These are phyloP conservation scores for Moxostoma hubbsi DNA, from an alignment of 2,797 vertebrate genomes.

Conservation along the genomic window DNA sequence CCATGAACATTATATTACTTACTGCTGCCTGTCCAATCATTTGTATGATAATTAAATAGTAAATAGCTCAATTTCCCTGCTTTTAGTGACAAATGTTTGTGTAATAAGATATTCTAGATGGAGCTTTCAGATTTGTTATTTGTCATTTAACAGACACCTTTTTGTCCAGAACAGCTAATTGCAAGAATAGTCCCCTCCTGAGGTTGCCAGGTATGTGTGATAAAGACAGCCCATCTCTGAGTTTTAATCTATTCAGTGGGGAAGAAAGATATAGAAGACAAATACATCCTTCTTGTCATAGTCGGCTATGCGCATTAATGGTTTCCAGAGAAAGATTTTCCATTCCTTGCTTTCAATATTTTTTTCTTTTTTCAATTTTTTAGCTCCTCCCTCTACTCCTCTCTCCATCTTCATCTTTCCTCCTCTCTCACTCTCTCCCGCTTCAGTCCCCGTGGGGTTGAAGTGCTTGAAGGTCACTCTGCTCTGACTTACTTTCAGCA, in stretches of 20 bases:
- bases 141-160: slow-evolving; percentile 68
- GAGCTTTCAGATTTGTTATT: slow-evolving; percentile 62
- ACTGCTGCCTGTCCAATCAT: slow-evolving; percentile 62
- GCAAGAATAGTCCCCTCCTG: background rate
- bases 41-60: slow-evolving; percentile 56
- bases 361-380: too few relatives aligned
- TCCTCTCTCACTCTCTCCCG: background rate
- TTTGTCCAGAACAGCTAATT: slow-evolving; percentile 35
- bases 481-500: slow-evolving; percentile 68
- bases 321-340: too few relatives aligned
- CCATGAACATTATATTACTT: slow-evolving; percentile 49
- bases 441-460: slow-evolving; percentile 67
- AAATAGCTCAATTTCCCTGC: slow-evolving; percentile 65
- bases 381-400: too few relatives aligned
- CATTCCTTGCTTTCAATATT: too few relatives aligned
- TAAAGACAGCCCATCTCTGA: too few relatives aligned
- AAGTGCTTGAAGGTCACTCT: slow-evolving; percentile 81
- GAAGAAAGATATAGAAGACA: too few relatives aligned
- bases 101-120: slow-evolving; percentile 53
- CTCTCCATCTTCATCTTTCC: too few relatives aligned
- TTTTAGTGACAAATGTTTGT: slow-evolving; percentile 48
- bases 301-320: too few relatives aligned
- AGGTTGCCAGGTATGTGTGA: too few relatives aligned
- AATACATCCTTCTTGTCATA: too few relatives aligned
- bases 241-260: too few relatives aligned